Evolutionary conservation across 2,888 invertebrate species (phyloP).

Genomic region (Melieria picta): DNA sequence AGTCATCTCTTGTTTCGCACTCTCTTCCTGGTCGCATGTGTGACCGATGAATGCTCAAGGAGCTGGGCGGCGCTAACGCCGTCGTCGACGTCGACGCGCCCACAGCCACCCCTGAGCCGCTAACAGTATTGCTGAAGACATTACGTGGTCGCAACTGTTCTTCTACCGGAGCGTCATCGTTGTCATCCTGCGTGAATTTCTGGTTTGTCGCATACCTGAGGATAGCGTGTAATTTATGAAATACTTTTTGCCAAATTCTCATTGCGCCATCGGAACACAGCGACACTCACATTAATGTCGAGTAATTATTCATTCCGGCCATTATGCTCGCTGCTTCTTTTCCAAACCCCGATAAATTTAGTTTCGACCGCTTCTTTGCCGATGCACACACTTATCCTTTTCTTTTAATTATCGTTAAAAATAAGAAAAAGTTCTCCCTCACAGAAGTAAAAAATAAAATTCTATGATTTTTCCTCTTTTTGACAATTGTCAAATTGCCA

Average conservation of each 20-base stretch:
- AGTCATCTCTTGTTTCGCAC: neutral
- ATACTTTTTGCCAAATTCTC: neutral
- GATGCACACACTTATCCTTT: neutral
- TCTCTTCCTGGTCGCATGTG: conserved; percentile 41
- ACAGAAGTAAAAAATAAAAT: conserved; percentile 37
- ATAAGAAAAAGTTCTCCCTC: conserved; percentile 5
- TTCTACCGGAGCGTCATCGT: conserved; percentile 39
- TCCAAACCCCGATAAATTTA: conserved; percentile 8
- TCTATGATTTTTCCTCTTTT: conserved; percentile 23
- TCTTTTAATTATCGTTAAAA: conserved; percentile 24
- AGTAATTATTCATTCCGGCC: conserved; percentile 64
- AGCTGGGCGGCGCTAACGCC: conserved; percentile 13
- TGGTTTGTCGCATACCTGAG: conserved; percentile 55
- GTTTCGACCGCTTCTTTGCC: conserved; percentile 17
- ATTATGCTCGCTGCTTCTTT: conserved; percentile 45
- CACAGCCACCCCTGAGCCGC: conserved; percentile 31
- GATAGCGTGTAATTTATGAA: neutral
- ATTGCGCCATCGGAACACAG: conserved; percentile 11
- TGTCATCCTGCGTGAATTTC: conserved; percentile 41
- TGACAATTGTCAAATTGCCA: conserved; percentile 34
- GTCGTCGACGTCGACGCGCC: neutral
- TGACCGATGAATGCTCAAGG: conserved; percentile 30
- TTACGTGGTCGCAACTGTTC: conserved; percentile 28
- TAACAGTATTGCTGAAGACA: conserved; percentile 24
- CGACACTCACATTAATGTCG: conserved; percentile 57